A percentile compares a stretch with the other conserved stretches of the same genome.
Evolutionary conservation across 2,888 invertebrate species (phyloP).

Genomic region (Axea sp.): DNA sequence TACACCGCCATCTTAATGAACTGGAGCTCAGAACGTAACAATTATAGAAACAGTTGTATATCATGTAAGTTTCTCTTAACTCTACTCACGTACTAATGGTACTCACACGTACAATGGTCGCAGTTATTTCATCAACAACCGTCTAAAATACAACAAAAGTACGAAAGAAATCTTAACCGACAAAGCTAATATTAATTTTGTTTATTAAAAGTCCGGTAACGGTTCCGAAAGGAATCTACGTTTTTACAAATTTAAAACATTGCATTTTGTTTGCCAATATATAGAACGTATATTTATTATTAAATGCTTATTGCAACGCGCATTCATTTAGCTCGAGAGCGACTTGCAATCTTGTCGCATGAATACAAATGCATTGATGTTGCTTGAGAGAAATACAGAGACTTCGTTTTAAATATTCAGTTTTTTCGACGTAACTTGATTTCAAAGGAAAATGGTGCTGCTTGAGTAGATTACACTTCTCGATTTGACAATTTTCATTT

Average conservation of each 20-base stretch:
- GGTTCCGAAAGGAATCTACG: too few relatives aligned
- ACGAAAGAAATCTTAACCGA: not conserved
- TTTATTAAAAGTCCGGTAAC: not conserved
- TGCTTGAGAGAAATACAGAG: constrained; percentile 72
- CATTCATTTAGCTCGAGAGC: constrained; percentile 54
- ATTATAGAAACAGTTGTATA: constrained; percentile 77
- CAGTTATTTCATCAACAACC: not conserved
- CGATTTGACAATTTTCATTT: constrained; percentile 16
- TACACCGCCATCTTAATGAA: constrained; percentile 79
- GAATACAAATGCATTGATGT: constrained; percentile 76
- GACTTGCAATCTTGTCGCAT: constrained; percentile 66
- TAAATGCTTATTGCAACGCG: constrained; percentile 49
- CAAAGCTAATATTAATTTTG: not conserved
- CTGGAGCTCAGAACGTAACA: constrained; percentile 80
- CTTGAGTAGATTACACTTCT: constrained; percentile 27
- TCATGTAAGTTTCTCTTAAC: constrained; percentile 77
- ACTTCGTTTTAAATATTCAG: constrained; percentile 7
- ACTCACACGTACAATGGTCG: constrained; percentile 48
- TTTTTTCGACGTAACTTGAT: not conserved
- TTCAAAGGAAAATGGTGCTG: constrained; percentile 18
- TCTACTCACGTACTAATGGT: constrained; percentile 70
- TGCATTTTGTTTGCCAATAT: constrained; percentile 40
- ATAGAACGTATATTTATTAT: constrained; percentile 23
- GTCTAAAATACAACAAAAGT: constrained; percentile 1
- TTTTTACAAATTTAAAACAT: constrained; percentile 5